These are phyloP conservation scores for Antedon mediterranea DNA, from an alignment of 53 echinoderm and acorn worm species.

Conservation along the genomic window DNA sequence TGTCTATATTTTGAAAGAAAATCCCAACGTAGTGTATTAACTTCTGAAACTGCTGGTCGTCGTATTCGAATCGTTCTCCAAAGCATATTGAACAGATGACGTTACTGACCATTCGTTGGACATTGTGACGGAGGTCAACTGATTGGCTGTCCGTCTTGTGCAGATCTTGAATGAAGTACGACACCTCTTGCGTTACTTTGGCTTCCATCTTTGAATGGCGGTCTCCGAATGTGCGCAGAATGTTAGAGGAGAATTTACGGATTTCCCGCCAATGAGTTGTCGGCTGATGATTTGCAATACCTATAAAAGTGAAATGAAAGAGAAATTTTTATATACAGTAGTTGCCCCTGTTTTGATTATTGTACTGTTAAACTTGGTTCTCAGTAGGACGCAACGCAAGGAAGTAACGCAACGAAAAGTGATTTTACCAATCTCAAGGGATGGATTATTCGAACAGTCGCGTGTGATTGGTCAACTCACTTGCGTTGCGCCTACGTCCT, in stretches of 20 bases:
- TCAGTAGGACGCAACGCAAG: too few relatives aligned
- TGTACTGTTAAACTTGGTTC: too few relatives aligned
- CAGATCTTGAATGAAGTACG: constrained; percentile 18
- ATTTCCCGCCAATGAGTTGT: constrained; percentile 38
- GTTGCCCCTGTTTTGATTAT: too few relatives aligned
- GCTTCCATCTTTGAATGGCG: constrained; percentile 25
- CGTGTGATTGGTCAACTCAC: too few relatives aligned
- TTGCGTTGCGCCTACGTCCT: too few relatives aligned
- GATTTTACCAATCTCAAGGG: too few relatives aligned
- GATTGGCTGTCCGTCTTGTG: constrained; percentile 17
- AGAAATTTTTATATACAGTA: too few relatives aligned
- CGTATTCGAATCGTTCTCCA: constrained; percentile 44
- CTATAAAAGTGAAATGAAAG: too few relatives aligned
- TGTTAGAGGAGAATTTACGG: constrained; percentile 41
- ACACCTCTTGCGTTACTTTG: constrained; percentile 22
- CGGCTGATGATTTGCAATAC: constrained; percentile 78
- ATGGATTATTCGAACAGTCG: too few relatives aligned
- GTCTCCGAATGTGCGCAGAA: constrained; percentile 35
- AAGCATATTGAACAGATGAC: constrained; percentile 62
- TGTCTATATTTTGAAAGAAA: constrained; percentile 52
- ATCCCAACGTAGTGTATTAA: constrained; percentile 46
- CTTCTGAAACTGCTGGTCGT: constrained; percentile 37
- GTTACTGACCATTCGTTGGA: constrained; percentile 61
- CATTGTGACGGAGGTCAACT: constrained; percentile 34
- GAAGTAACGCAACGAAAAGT: too few relatives aligned